Base-by-base conservation (phyloP, 2,888 invertebrate species). In the Nasonovia ribisnigri region DNA sequence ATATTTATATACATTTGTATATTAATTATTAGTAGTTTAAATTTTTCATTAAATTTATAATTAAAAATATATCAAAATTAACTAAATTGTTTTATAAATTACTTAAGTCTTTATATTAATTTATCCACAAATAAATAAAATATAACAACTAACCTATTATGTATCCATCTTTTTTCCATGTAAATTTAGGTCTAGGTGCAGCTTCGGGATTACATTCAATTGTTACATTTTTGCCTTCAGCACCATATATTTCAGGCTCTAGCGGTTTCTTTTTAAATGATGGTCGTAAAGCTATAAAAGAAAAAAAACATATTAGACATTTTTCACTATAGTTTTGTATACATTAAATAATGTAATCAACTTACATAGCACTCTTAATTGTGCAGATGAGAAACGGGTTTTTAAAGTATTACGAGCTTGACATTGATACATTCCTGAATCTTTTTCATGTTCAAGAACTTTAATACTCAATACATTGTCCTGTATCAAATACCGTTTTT, bases 351-450 rank as follows among this genome's bases (percentile, higher is more conserved):
- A 93, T 24, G 11, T n/a, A 54, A 43, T 57, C 29, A 93, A 96
- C 96, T 97, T 96, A 96, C 98, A 97, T 91, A 99, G 96, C 51
- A 99, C 98, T 95, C 99, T 96, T 48, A 99, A 96, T 95, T 99
- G 99, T 0, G 98, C 99, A 11, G 98, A 98, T 0, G 99, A 98
- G 95, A 97, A 99, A 93, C 97, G 97, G 0, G 97, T 97, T 95
- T 98, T 98, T 20, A 99, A 96, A 95, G 98, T 98, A 96, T 99
- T 99, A 94, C 97, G 97, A 0, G 99, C 99, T 95, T 97, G 97
- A 95, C 99, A 99, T 95, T 99, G 99, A 96, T 98, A 99, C 98
- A 99, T 99, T 57, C 98, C 99, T 92, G 98, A 97, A 96, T 99
- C 99, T 95, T 97, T 97, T 92, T 97, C 97, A 84, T 97, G 97